These are phyloP conservation scores for Spodoptera exigua DNA, from an alignment of 2,888 invertebrate species.

Conservation along the genomic window DNA sequence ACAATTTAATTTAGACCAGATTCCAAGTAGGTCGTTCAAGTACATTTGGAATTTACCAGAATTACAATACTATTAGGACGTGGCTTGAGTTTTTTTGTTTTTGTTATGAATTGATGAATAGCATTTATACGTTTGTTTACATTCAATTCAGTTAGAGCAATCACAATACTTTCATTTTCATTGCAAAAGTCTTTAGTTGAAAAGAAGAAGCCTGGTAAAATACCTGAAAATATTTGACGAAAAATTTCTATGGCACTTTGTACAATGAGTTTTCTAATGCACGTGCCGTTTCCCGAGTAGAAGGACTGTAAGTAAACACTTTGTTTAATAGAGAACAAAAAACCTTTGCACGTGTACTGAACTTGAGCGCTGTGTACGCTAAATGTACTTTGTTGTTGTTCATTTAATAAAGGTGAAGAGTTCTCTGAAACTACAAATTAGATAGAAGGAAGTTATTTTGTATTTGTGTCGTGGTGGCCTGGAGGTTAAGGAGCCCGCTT, in stretches of 20 bases:
- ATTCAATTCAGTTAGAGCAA: too few species aligned
- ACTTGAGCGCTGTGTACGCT: not conserved
- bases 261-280: slow-evolving; percentile 8
- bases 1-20: slow-evolving; percentile 54
- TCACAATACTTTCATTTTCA: too few species aligned
- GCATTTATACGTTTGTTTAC: too few species aligned
- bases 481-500: too few species aligned
- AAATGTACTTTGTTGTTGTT: too few species aligned
- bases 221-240: not conserved
- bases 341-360: slow-evolving; percentile 16
- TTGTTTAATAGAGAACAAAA: slow-evolving; percentile 23
- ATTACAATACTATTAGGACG: too few species aligned
- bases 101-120: too few species aligned
- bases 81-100: too few species aligned
- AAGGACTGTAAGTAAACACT: slow-evolving; percentile 1
- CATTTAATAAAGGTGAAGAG: too few species aligned
- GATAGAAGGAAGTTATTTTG: too few species aligned
- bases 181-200: slow-evolving; percentile 13
- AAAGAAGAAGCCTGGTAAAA: slow-evolving; percentile 21
- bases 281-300: slow-evolving; percentile 35
- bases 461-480: too few species aligned
- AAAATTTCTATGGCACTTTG: slow-evolving; percentile 1
- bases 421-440: too few species aligned
- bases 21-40: slow-evolving; percentile 42
- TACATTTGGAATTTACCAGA: slow-evolving; percentile 12